A percentile compares a stretch with the other conserved stretches of the same genome.
phyloP scores from a whole-genome alignment of 2,888 invertebrate species.

The Tanytarsus gracilentus region DNA sequence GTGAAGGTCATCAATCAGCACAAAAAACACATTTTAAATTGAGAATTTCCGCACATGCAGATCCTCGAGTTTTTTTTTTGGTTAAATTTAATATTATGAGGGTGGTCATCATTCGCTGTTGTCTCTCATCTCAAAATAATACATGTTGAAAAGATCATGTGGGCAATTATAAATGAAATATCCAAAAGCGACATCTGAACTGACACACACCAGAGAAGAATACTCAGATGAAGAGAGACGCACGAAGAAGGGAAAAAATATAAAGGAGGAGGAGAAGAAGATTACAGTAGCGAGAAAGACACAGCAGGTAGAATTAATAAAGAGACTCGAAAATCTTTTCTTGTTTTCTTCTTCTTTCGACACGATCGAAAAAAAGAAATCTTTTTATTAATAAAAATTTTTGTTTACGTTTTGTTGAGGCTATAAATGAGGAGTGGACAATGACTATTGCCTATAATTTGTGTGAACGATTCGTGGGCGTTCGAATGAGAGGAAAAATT shows the following conservation, averaged over 20 bases:
- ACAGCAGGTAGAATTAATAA: constrained; percentile 28
- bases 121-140: not conserved
- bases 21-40: constrained; percentile 9
- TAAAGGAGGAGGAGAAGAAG: not conserved
- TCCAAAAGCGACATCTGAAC: no score
- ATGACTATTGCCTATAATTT: no score
- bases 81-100: constrained; percentile 6
- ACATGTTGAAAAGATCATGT: not conserved
- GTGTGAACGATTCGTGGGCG: no score
- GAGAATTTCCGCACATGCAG: constrained; percentile 26
- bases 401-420: no score
- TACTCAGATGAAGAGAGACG: not conserved
- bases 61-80: not conserved
- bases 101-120: constrained; percentile 14
- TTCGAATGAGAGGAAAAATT: no score
- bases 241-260: constrained; percentile 1
- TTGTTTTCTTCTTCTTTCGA: not conserved
- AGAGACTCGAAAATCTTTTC: constrained; percentile 4
- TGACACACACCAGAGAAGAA: no score
- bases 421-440: no score
- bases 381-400: no score
- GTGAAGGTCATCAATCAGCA: constrained; percentile 25
- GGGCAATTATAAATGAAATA: constrained; percentile 14
- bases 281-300: constrained; percentile 22
- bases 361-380: not conserved